These are phyloP conservation scores for Syrista parreyssii DNA, from an alignment of 2,888 invertebrate genomes.

Conservation along the genomic window DNA sequence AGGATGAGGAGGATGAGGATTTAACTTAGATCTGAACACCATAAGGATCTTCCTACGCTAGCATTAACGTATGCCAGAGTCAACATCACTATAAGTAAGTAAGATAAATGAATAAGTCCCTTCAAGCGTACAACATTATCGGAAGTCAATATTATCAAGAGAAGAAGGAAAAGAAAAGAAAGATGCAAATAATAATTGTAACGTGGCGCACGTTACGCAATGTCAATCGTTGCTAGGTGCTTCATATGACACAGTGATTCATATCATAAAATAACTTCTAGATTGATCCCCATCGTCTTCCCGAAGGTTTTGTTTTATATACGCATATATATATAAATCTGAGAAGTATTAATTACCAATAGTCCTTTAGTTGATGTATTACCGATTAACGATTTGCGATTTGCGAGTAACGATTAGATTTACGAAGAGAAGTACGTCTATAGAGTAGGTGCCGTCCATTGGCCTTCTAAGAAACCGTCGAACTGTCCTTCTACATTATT, in stretches of 20 bases:
- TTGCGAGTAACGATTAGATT: not conserved
- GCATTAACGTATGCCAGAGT: not conserved
- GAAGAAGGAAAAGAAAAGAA: not conserved
- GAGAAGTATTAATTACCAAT: not conserved
- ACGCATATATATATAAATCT: too few species aligned
- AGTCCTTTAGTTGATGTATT: not conserved
- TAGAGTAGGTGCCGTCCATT: constrained; percentile 53
- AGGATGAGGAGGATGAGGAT: constrained; percentile 63
- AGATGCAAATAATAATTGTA: not conserved
- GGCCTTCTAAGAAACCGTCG: constrained; percentile 30
- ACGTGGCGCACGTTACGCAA: not conserved
- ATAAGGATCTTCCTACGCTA: not conserved
- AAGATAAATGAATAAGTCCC: not conserved
- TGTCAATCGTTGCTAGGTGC: not conserved
- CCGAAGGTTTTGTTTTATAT: not conserved
- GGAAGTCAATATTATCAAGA: not conserved
- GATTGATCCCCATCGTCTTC: not conserved
- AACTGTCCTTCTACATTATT: not conserved
- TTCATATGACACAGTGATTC: not conserved
- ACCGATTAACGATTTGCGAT: not conserved
- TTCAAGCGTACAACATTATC: not conserved
- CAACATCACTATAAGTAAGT: not conserved
- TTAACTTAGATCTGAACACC: constrained; percentile 42
- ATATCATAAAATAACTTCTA: not conserved
- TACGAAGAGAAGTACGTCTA: not conserved